Evolutionary conservation across 2,797 vertebrate genomes (phyloP).

Genomic region (Rhynchonycteris naso): DNA sequence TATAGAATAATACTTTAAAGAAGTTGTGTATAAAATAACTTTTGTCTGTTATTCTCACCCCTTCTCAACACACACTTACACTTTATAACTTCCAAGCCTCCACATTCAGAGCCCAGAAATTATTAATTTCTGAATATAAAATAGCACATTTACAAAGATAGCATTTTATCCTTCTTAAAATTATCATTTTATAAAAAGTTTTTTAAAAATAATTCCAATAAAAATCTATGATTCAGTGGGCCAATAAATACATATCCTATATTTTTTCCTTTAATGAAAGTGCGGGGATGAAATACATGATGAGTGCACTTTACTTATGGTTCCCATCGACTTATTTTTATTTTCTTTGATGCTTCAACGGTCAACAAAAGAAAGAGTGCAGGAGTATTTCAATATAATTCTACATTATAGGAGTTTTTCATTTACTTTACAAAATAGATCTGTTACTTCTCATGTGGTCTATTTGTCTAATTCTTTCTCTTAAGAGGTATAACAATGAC

Average conservation of each 20-base stretch:
- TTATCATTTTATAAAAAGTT: not conserved
- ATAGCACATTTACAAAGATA: not conserved
- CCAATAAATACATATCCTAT: not conserved
- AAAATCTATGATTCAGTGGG: not conserved
- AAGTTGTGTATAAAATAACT: constrained; percentile 2
- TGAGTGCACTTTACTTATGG: not conserved
- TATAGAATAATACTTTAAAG: not conserved
- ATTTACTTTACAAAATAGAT: constrained; percentile 6
- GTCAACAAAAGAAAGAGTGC: not conserved
- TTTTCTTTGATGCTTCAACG: not conserved
- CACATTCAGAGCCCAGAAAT: not conserved
- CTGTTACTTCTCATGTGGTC: not conserved
- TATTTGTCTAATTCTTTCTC: constrained; percentile 3
- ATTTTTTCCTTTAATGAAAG: not conserved
- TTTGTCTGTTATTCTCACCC: not conserved
- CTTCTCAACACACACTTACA: not conserved
- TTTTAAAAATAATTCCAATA: not conserved
- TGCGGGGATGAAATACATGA: not conserved
- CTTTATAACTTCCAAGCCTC: not conserved
- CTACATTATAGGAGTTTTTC: not conserved
- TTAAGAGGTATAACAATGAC: not conserved
- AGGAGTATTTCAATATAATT: constrained; percentile 32
- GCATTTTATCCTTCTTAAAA: not conserved
- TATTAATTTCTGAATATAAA: constrained; percentile 2
- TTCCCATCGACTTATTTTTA: not conserved